Percentiles rank a stretch among this genome's conserved stretches.
phyloP scores from a whole-genome alignment of 2,797 vertebrate species.

The Leptodactylus fallax region DNA sequence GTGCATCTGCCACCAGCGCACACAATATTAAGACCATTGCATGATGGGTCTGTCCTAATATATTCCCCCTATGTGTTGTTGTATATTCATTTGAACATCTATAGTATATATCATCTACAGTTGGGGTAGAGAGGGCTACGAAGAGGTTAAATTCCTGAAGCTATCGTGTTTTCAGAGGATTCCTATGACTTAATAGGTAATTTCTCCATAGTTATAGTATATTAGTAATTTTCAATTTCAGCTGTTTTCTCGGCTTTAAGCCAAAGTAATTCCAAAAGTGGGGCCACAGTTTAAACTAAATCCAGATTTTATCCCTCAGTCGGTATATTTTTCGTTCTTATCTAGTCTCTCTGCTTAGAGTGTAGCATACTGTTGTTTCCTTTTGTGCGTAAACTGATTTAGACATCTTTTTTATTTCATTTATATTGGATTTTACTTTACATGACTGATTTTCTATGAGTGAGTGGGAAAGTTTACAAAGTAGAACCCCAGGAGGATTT shows the following conservation, averaged over 20 bases:
- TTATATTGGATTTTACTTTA: constrained; percentile 24
- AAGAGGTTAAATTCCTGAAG: constrained; percentile 2
- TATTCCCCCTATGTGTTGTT: too few species aligned
- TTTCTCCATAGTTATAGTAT: background rate
- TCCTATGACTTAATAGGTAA: background rate
- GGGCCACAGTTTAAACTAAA: background rate
- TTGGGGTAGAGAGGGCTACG: background rate
- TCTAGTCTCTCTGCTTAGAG: background rate
- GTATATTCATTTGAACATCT: background rate
- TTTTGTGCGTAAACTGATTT: constrained; percentile 1
- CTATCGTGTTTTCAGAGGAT: background rate
- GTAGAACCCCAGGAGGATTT: background rate
- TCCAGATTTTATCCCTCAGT: background rate
- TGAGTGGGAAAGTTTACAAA: background rate
- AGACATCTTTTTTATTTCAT: constrained; percentile 6
- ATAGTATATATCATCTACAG: background rate
- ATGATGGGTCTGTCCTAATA: too few species aligned
- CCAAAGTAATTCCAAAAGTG: constrained; percentile 15
- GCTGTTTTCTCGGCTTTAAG: background rate
- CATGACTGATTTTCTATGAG: background rate
- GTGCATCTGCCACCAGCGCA: too few species aligned
- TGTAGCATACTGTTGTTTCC: background rate
- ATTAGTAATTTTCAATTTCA: background rate
- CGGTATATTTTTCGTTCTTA: background rate
- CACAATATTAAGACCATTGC: too few species aligned